Conservation (phyloP, 2,888 invertebrate genomes). For the Drosophila leonis region DNA sequence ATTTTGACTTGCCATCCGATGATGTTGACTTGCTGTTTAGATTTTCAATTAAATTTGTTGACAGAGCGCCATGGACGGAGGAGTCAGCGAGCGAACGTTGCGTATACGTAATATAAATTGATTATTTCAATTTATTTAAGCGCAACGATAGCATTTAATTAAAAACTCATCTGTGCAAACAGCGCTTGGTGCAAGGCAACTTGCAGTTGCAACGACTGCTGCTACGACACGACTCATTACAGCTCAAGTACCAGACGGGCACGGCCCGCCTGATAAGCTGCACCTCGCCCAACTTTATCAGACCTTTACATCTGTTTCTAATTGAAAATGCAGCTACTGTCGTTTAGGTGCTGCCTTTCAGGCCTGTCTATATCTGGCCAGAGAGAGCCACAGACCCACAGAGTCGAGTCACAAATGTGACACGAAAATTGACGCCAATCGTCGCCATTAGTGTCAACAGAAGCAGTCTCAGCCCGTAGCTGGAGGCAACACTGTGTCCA, state of each 20-base stretch:
- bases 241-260: constrained; percentile 71
- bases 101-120: constrained; percentile 79
- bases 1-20: constrained; percentile 62
- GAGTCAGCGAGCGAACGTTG: constrained; percentile 2
- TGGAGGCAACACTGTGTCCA: constrained; percentile 32
- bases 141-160: constrained; percentile 79
- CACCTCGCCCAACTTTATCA: constrained; percentile 66
- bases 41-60: constrained; percentile 83
- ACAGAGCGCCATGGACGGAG: constrained; percentile 45
- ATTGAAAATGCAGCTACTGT: constrained; percentile 84
- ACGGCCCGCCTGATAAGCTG: constrained; percentile 48
- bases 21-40: constrained; percentile 79
- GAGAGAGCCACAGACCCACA: constrained; percentile 8
- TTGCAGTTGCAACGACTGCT: constrained; percentile 6
- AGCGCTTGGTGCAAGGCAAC: constrained; percentile 21
- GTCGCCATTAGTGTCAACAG: constrained; percentile 79
- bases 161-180: constrained; percentile 79
- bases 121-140: constrained; percentile 78
- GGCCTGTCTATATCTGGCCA: background rate
- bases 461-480: constrained; percentile 10
- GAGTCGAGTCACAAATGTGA: constrained; percentile 48
- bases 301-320: constrained; percentile 82
- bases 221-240: constrained; percentile 73
- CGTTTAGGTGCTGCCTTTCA: constrained; percentile 18
- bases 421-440: constrained; percentile 83